Base-by-base conservation (phyloP, 2,888 invertebrate genomes). In the Apantesis nais region DNA sequence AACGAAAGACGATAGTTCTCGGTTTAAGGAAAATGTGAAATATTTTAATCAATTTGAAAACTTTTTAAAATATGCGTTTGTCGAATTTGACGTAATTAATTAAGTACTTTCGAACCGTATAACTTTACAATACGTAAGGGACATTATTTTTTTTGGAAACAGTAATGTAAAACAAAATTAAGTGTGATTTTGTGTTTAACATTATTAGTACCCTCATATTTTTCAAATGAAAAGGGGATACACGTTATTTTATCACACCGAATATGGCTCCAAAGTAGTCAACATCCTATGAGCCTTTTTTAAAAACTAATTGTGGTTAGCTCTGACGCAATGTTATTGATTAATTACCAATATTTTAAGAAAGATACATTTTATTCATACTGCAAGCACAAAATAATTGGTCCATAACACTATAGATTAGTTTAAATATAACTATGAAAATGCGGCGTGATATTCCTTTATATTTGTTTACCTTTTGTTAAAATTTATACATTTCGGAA, bases 21-120 rank as follows among this genome's bases (percentile, higher is more conserved):
- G n/a, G 34, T 65, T n/a, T 8, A 63, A 41, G n/a, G 16, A 41
- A 41, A 25, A 62, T 39, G 29, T 25, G 19, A 41, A 31, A 44
- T 11, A 9, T 44, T 44, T 8, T 63, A 41, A 29, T 63, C 3
- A 62, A 63, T 63, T 44, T 29, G 11, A 63, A 31, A 52, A 52
- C 22, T 52, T 52, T 37, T 16, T 29, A 44, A 63, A 44, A 63
- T 63, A 63, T 63, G 19, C 29, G 25, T 44, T 63, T 44, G 25
- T 44, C 63, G 22, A 31, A 31, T 44, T 63, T 44, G 25, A 63
- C 63, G 22, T 44, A 31, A 41, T n/a, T 62, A 37, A 16, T 39
- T 25, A 29, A 22, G 25, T 63, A n/a, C 41, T 41, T 63, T 44
- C 41, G 11, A 19, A 63, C 44, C 31, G 44, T 63, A 58, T 29